phyloP scores from a whole-genome alignment of 2,888 invertebrate species.

The Micoletzkya japonica region DNA sequence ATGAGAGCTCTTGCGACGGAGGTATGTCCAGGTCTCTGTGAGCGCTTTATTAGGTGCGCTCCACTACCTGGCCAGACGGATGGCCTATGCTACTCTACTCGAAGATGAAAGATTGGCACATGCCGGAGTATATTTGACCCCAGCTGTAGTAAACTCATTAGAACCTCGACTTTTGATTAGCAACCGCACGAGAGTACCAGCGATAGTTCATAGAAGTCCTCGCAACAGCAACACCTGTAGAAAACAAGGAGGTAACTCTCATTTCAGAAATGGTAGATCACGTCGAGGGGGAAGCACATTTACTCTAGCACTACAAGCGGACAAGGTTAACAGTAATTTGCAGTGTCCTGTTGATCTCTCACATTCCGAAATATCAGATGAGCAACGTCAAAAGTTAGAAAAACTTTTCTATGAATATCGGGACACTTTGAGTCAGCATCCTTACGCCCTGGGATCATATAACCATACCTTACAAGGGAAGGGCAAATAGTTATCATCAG shows the following conservation, averaged over 20 bases:
- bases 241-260: neutral
- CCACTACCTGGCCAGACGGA: neutral
- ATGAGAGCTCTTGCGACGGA: neutral
- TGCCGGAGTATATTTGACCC: neutral
- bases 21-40: neutral
- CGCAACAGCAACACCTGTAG: neutral
- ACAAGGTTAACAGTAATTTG: neutral
- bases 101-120: neutral
- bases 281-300: no score
- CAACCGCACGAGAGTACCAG: neutral
- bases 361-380: neutral
- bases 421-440: neutral
- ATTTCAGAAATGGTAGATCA: neutral
- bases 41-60: neutral
- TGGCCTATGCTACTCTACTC: neutral
- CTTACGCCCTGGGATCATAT: neutral
- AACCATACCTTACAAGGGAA: no score
- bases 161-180: neutral
- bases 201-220: neutral
- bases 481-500: no score
- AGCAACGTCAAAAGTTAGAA: neutral
- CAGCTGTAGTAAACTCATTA: neutral
- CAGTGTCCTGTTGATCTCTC: conserved; percentile 3
- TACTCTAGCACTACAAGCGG: no score
- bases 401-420: conserved; percentile 1